Percentiles rank a stretch among this genome's conserved stretches.
These are phyloP conservation scores for Euzetes globulus DNA, from an alignment of 2,888 invertebrate genomes.

Conservation along the genomic window DNA sequence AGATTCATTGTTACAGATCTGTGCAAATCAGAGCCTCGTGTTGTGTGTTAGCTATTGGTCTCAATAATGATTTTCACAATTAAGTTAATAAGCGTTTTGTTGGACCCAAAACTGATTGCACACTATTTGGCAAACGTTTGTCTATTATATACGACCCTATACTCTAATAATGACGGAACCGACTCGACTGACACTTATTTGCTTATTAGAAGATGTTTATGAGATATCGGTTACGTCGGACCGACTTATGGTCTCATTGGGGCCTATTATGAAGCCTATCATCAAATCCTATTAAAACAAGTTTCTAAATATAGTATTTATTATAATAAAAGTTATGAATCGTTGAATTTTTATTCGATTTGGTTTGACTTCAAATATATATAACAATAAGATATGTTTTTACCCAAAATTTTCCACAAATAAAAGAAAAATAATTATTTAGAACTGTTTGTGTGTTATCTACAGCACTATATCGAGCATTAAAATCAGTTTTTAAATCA, in stretches of 20 bases:
- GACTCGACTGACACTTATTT: slow-evolving; percentile 14
- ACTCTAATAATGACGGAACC: neutral
- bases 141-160: neutral
- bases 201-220: slow-evolving; percentile 22
- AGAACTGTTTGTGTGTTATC: neutral
- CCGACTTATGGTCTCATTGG: slow-evolving; percentile 24
- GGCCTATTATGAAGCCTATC: neutral
- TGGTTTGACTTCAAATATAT: neutral
- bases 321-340: slow-evolving; percentile 5
- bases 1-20: slow-evolving; percentile 19
- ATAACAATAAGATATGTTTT: neutral
- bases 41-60: neutral
- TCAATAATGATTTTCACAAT: neutral
- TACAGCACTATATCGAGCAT: neutral
- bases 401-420: neutral
- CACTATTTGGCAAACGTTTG: slow-evolving; percentile 22
- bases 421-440: neutral
- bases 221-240: neutral
- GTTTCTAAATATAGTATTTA: neutral
- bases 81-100: slow-evolving; percentile 24
- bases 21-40: neutral
- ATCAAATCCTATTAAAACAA: neutral
- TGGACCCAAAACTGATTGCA: neutral
- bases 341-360: neutral
- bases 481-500: neutral